Base-by-base conservation (phyloP, 2,113 vertebrate genomes). In the Grus americana region DNA sequence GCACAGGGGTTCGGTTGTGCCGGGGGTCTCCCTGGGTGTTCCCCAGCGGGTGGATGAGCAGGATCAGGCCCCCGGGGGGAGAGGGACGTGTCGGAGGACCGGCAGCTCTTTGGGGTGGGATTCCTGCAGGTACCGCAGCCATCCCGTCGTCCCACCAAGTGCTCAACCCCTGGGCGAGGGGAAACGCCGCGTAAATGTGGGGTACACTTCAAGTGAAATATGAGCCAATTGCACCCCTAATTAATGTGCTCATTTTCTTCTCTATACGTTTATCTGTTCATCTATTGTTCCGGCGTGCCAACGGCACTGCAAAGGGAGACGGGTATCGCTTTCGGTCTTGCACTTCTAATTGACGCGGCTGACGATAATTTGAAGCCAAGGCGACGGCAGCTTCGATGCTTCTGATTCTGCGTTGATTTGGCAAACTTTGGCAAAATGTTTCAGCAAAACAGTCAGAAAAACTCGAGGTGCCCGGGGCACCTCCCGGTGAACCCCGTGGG, bases 181-280 rank as follows among this genome's bases (percentile, higher is more conserved):
- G 50, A 58, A 83, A 61, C 0, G 0, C 38, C 55, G 1, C 5
- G 0, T 3, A 10, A 79, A 54, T 0, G 9, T 0, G 21, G 38
- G 36, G 55, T 4, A 2, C 0, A 3, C 30, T 58, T 62, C 44
- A 12, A 59, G 14, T 14, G 36, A 66, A 50, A 47, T 7, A 38
- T 1, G 32, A 74, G 20, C 75, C 22, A 14, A 23, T 78, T 38
- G 55, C 65, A 32, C 12, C 10, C 10, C 5, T 78, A 54, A 79
- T 75, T 52, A 82, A 63, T 10, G 8, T 0, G 2, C 9, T 80
- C 8, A 0, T 86, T 88, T 62, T 46, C 59, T 42, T 54, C 58
- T 15, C 0, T 26, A 24, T 18, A 11, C 18, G 1, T 70, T 54
- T 50, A 29, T 46, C 46, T 34, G 52, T 38, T 38, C 12, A 7